A percentile compares a stretch with the other conserved stretches of the same genome.
Evolutionary conservation across 2,113 vertebrate genomes (phyloP).

Genomic region (Diadophis punctatus): DNA sequence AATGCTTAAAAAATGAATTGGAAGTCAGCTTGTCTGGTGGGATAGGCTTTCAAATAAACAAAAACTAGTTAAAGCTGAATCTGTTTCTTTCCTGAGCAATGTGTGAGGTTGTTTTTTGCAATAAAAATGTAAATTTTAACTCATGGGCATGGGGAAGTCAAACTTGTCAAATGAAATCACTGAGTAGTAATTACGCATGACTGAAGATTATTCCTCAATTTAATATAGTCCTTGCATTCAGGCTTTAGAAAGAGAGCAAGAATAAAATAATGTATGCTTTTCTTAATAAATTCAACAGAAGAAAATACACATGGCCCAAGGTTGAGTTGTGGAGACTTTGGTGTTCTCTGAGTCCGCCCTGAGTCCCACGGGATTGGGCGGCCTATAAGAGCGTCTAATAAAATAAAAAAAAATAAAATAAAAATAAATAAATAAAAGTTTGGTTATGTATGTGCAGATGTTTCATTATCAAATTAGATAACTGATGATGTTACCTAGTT

Average conservation of each 20-base stretch:
- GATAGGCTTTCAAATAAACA: slow-evolving; percentile 3
- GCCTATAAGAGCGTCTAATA: too few relatives aligned
- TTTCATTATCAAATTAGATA: background rate
- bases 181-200: slow-evolving; percentile 44
- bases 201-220: slow-evolving; percentile 46
- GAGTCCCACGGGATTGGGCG: too few relatives aligned
- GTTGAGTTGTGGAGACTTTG: background rate
- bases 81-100: background rate
- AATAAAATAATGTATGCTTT: slow-evolving; percentile 13
- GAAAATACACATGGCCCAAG: background rate
- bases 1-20: background rate
- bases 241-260: slow-evolving; percentile 8
- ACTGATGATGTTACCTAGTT: background rate
- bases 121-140: slow-evolving; percentile 54
- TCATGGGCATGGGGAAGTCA: background rate
- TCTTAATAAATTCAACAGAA: slow-evolving; percentile 5
- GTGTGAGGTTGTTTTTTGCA: slow-evolving; percentile 34
- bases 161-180: slow-evolving; percentile 42
- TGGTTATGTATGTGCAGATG: background rate
- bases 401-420: too few relatives aligned
- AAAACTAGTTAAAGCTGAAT: slow-evolving; percentile 17
- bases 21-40: background rate
- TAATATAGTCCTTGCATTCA: slow-evolving; percentile 19
- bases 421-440: too few relatives aligned
- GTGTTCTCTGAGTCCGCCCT: background rate